Percentiles rank a stretch among this genome's conserved stretches.
phyloP scores from a whole-genome alignment of 2,888 invertebrate genomes.

The Yponomeuta plumbellus region DNA sequence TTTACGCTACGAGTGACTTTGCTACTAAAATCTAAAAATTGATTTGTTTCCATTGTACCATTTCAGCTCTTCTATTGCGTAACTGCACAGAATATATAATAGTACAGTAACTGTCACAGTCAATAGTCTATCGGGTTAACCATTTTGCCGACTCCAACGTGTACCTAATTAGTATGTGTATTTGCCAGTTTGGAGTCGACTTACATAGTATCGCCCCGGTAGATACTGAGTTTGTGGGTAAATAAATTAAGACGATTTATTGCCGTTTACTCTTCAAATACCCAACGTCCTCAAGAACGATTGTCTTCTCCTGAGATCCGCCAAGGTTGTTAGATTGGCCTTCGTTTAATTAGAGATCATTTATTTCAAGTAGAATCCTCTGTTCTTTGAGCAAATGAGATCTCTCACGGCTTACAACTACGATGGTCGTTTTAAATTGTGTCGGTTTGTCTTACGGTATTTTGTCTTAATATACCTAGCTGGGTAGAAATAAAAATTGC shows the following conservation, averaged over 20 bases:
- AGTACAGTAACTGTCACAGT: too few relatives aligned
- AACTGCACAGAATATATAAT: too few relatives aligned
- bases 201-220: too few relatives aligned
- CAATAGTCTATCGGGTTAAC: too few relatives aligned
- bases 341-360: constrained; percentile 8
- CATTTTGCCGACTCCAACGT: too few relatives aligned
- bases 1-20: background rate
- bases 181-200: too few relatives aligned
- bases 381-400: background rate
- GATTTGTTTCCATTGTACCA: too few relatives aligned
- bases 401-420: constrained; percentile 4
- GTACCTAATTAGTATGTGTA: too few relatives aligned
- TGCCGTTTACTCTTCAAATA: background rate
- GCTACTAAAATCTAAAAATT: background rate
- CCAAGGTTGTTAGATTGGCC: background rate
- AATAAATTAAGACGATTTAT: background rate
- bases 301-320: background rate
- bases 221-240: too few relatives aligned
- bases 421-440: background rate
- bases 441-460: constrained; percentile 6
- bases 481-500: background rate
- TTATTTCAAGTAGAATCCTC: background rate
- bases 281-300: background rate
- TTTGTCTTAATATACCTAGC: background rate
- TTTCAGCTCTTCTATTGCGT: too few relatives aligned